These are phyloP conservation scores for Drosophila eohydei DNA, from an alignment of 2,888 invertebrate species.

Conservation along the genomic window DNA sequence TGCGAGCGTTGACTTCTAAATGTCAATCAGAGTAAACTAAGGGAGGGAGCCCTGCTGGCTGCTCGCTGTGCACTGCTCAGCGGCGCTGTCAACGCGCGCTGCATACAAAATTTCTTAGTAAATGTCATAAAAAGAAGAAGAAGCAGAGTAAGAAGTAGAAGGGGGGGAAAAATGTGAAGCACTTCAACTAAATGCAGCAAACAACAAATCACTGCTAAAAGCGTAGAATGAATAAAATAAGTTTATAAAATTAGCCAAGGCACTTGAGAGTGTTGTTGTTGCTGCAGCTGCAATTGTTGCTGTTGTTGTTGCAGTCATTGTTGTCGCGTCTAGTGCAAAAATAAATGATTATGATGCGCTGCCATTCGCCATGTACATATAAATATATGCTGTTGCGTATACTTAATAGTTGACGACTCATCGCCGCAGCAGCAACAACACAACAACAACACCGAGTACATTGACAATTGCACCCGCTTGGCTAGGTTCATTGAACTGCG, in stretches of 20 bases:
- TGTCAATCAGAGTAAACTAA: slow-evolving; percentile 69
- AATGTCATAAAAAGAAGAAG: slow-evolving; percentile 53
- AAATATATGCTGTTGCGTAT: slow-evolving; percentile 33
- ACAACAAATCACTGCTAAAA: slow-evolving; percentile 67
- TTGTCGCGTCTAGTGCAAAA: slow-evolving; percentile 70
- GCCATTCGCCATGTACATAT: slow-evolving; percentile 40
- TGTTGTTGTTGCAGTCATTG: slow-evolving; percentile 40
- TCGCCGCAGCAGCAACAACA: slow-evolving; percentile 47
- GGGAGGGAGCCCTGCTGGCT: neutral
- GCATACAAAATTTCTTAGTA: slow-evolving; percentile 74
- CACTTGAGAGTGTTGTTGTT: slow-evolving; percentile 31
- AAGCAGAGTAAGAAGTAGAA: neutral
- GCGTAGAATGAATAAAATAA: slow-evolving; percentile 48
- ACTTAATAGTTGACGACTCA: slow-evolving; percentile 64
- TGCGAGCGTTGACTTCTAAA: slow-evolving; percentile 74
- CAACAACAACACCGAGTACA: slow-evolving; percentile 34
- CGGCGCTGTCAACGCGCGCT: slow-evolving; percentile 51
- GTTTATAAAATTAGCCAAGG: slow-evolving; percentile 78
- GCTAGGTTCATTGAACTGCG: slow-evolving; percentile 65
- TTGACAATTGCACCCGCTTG: slow-evolving; percentile 58
- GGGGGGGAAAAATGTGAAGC: slow-evolving; percentile 44
- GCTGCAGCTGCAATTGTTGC: slow-evolving; percentile 17
- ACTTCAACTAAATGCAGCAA: slow-evolving; percentile 45
- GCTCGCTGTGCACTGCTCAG: neutral
- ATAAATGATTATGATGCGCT: slow-evolving; percentile 80